Base-by-base conservation (phyloP, 2,113 vertebrate genomes). In the Sphyrna mokarran region DNA sequence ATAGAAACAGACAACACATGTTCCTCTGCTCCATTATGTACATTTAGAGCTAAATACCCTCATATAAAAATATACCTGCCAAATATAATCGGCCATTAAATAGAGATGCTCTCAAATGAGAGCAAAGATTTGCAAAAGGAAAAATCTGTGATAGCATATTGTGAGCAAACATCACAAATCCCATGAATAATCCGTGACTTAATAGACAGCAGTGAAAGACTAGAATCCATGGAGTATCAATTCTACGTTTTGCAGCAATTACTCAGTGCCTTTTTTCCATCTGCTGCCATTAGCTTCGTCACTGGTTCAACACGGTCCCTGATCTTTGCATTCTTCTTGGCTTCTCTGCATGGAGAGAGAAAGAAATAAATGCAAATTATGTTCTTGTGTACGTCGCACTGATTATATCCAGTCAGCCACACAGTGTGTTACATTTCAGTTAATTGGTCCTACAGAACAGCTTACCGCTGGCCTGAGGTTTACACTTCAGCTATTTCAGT, bases 231-330 rank as follows among this genome's bases (percentile, higher is more conserved):
- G 43, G 6, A 72, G 16, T 37, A 16, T 1, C 63, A 43, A 40
- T 54, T 70, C 96, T 97, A 97, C 18, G 96, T 95, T 95, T 96
- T 91, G 90, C 98, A 97, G 97, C 97, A 97, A 95, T 18, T 87
- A 22, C 96, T 96, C 0, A 96, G 87, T 8, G 96, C 96, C 76
- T 96, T 97, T 96, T 96, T 97, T 0, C 89, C 43, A 29, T 96
- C 96, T 26, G 89, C 43, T 18, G 90, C 58, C 96, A 94, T 96
- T 76, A 97, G 97, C 33, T 95, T 96, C 76, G 96, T 96, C 37
- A 94, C 70, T 0, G 97, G 5, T 0, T 97, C 58, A 0, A 86
- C 96, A 94, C 96, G 48, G 4, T 90, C 96, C 43, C 96, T 95
- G 66, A 96, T 76, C 37, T 93, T 97, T 9, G 95, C 96, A 2